phyloP scores from a whole-genome alignment of 2,113 vertebrate genomes.

The Gopherus flavomarginatus region DNA sequence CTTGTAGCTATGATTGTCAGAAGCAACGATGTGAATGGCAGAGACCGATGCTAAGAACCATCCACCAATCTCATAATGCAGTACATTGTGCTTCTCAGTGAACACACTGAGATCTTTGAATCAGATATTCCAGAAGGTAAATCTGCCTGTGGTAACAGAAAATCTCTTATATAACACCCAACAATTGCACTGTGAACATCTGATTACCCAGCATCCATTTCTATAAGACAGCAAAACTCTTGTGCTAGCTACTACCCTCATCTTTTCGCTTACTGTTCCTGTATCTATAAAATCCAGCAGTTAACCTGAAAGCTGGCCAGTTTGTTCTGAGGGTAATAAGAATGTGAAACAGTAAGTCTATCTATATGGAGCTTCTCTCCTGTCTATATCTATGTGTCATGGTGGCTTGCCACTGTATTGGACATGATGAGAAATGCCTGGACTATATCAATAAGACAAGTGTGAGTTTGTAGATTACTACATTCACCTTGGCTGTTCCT shows the following conservation, averaged over 20 bases:
- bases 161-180: neutral
- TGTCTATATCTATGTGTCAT: neutral
- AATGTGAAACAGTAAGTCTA: neutral
- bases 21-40: neutral
- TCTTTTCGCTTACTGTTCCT: neutral
- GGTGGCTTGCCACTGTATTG: neutral
- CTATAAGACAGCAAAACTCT: neutral
- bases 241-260: neutral
- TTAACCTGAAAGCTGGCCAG: neutral
- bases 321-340: neutral
- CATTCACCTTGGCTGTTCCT: neutral
- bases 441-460: slow-evolving; percentile 1
- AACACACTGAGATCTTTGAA: neutral
- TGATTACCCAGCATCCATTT: neutral
- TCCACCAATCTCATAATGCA: neutral
- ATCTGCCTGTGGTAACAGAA: neutral
- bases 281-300: neutral
- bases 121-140: neutral
- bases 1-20: neutral
- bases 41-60: neutral
- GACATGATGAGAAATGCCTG: slow-evolving; percentile 8
- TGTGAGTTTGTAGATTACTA: neutral
- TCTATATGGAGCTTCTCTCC: neutral
- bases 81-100: neutral
- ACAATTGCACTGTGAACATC: neutral